Evolutionary conservation across 2,113 vertebrate species (phyloP), one percentile per base, ranked within the genome.

Genomic region (Typhlomys cinereus): DNA sequence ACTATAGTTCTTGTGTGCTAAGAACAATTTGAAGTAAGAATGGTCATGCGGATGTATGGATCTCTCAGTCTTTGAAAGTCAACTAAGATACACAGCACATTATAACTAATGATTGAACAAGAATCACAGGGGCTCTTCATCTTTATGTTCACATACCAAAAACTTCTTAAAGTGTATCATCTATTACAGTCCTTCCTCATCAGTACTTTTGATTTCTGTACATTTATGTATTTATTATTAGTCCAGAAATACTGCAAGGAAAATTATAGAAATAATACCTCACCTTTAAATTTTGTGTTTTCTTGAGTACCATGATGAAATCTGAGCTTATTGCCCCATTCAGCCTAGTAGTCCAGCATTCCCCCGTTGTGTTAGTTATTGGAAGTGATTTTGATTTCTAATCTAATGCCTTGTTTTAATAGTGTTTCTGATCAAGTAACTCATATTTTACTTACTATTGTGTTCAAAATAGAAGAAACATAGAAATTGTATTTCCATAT

Each of bases 81-180:
- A 89, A 46, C 21, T 69, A 76, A 78, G 50, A 88, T 29, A 46
- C 18, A n/a, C 69, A 62, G 6, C 73, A 81, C 80, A 52, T 54
- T 78, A 44, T 66, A 94, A 85, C 25, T 90, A 94, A 83, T 71
- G 48, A 34, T 91, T n/a, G 25, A 89, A 73, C 74, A n/a, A 76
- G 74, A 31, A 79, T 74, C 29, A 18, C 3, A 71, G 74, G 79
- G 52, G 34, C 29, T 67, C 31, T n/a, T 15, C 7, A 31, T 67
- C 34, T 17, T 70, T 39, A 70, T 41, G 39, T 41, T 11, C 69
- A 71, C 69, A 71, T 44, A 29, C 7, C 7, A 75, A 92, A 74
- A 70, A 64, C 48, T 84, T 81, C 66, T 4, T 39, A 90, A 48
- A 52, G 52, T 52, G 10, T 52, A 11, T 15, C 52, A 52, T 15